Base-by-base conservation (phyloP, 2,797 vertebrate genomes). In the Alauda arvensis region DNA sequence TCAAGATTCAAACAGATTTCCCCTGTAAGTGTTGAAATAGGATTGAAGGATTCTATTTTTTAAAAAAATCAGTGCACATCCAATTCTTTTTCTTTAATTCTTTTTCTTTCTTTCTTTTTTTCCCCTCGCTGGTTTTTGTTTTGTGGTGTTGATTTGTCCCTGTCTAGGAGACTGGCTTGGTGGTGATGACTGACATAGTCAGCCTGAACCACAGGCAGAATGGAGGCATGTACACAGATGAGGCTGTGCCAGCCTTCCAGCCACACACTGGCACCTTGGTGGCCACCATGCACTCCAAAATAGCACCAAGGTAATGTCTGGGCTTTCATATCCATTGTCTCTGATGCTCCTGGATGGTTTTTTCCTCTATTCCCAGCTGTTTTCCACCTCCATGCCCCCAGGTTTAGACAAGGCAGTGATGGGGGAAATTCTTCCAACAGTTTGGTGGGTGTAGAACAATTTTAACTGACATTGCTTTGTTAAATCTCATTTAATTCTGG, bases 101-200 rank as follows among this genome's bases (percentile, higher is more conserved):
- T 42, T 53, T 23, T 66, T 65, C 26, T 33, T 66, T 29, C 14
- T 14, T 57, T 29, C 3, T 18, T 40, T 62, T 53, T 51, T 62
- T 14, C 18, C 18, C 26, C 57, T 74, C 28, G 43, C 29, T 85
- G 80, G 53, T 29, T 85, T 88, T 69, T 89, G 20, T 61, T 84
- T 37, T 46, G 66, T 62, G 59, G 19, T 59, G 43, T 71, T 74
- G 13, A 34, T 60, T 91, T 71, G 43, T 49, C 62, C 39, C 70
- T 95, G 80, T 92, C 93, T 88, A 99, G 98, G 98, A 99, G 95
- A 98, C 98, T 2, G 98, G 98, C 74, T 96, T 99, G 93, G 97
- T 99, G 61, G 98, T 98, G 70, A 99, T 99, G 98, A 99, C 99
- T 5, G 98, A 99, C 81, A 92, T 97, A 82, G 98, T 99, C 94